Evolutionary conservation across 37 sponge, comb jelly and placozoan genomes (phyloP), one percentile per base, ranked within the genome.

Genomic region (Halichondria panicea): DNA sequence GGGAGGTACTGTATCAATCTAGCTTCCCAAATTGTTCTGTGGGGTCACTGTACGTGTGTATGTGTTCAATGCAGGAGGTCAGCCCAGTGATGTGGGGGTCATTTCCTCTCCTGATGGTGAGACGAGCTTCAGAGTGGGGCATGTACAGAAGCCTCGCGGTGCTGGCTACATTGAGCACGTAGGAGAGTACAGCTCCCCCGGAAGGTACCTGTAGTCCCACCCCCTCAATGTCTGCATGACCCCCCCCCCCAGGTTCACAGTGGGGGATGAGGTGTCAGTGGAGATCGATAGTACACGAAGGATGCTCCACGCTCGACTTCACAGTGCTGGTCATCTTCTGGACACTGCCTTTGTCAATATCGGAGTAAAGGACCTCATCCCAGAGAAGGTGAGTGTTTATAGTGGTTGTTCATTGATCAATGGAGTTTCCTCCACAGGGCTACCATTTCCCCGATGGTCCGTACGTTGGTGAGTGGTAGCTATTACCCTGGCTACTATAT

Each of bases 391-490:
- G 46, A 1, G 77, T n/a, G 6, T 35, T 63, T 31, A 18, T 11
- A 63, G 30, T 34, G 27, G 5, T 56, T 56, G 4, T 56, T 56
- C 27, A 56, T 13, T 12, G 64, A 63, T 48, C 54, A 9, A 2
- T 70, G 27, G 25, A 52, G 24, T 64, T 32, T 22, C 42, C 4
- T 48, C 34, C 33, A n/a, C 59, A 89, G 90, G 90, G 90, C 15
- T 89, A 84, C 41, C 90, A 89, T 37, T 89, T 89, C 37, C 71
- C 90, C n/a, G 81, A 84, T 64, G 85, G 85, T 34, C 85, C 90
- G 3, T 89, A 89, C 80, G 90, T 89, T 22, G 90, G 90, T 89
- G 58, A 75, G 76, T 78, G 11, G 36, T 19, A 68, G 44, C 42
- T 43, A 45, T n/a, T n/a, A n/a, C n/a, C n/a, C n/a, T n/a, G n/a